Percentiles rank a stretch among this genome's conserved stretches.
Evolutionary conservation across 1,140 invertebrate species (phyloP).

Genomic region (Heliconius eleuchia): DNA sequence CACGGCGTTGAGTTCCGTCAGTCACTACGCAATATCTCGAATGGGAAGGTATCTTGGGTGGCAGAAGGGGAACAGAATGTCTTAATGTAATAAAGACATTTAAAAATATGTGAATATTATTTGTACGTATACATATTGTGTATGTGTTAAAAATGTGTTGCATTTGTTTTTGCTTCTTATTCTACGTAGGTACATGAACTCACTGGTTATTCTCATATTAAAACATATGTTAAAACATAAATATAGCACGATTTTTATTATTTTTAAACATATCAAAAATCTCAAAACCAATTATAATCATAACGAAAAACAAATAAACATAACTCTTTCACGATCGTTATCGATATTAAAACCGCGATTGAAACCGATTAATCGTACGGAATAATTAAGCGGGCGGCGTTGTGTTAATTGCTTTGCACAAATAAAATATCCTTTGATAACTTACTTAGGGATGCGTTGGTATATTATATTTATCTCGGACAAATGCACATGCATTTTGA

Average conservation of each 20-base stretch:
- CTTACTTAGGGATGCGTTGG: constrained; percentile 25
- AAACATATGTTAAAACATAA: not conserved
- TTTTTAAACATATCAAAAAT: constrained; percentile 22
- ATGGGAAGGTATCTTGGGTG: too few species aligned
- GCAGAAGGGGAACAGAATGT: too few species aligned
- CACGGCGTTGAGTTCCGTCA: too few species aligned
- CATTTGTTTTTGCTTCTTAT: too few species aligned
- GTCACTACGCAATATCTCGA: too few species aligned
- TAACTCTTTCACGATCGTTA: constrained; percentile 65
- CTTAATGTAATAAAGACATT: too few species aligned
- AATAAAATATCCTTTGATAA: constrained; percentile 40
- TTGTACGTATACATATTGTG: too few species aligned
- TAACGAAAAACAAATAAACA: constrained; percentile 66
- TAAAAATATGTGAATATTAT: too few species aligned
- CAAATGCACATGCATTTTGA: not conserved
- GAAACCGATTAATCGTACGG: constrained; percentile 69
- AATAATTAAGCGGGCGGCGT: constrained; percentile 60
- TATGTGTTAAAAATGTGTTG: too few species aligned
- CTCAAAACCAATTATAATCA: constrained; percentile 32
- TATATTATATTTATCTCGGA: constrained; percentile 26
- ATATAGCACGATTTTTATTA: constrained; percentile 11
- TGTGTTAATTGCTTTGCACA: constrained; percentile 64
- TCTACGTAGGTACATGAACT: too few species aligned
- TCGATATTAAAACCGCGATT: constrained; percentile 68
- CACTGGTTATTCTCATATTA: too few species aligned